A percentile compares a stretch with the other conserved stretches of the same genome.
Evolutionary conservation across 2,113 vertebrate species (phyloP).

Genomic region (Todiramphus saurophagus): DNA sequence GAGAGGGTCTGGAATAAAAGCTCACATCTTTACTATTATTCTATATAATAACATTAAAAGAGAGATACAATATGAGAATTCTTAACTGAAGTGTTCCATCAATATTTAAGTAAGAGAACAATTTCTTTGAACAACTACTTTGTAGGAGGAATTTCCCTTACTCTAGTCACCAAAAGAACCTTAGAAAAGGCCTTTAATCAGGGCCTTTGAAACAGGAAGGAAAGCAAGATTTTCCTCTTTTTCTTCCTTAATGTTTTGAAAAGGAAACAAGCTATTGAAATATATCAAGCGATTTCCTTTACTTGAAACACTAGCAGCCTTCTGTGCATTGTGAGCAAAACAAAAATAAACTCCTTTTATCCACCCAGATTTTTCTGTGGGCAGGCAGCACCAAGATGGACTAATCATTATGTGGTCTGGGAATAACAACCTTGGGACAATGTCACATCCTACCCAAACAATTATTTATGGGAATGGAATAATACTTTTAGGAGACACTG

Average conservation of each 20-base stretch:
- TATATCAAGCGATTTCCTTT: constrained; percentile 53
- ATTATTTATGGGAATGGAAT: constrained; percentile 4
- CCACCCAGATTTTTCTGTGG: constrained; percentile 28
- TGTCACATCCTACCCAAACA: constrained; percentile 16
- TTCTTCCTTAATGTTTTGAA: constrained; percentile 57
- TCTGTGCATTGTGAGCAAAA: constrained; percentile 45
- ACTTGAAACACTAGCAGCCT: constrained; percentile 48
- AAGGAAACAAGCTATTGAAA: constrained; percentile 64
- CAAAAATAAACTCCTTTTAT: constrained; percentile 51
- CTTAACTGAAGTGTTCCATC: background rate
- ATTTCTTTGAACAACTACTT: constrained; percentile 39
- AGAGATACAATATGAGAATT: background rate
- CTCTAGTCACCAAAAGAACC: background rate
- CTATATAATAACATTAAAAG: constrained; percentile 16
- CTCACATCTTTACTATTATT: constrained; percentile 19
- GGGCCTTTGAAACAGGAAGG: constrained; percentile 60
- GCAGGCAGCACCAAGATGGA: background rate
- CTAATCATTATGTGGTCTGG: constrained; percentile 1
- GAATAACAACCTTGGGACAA: background rate
- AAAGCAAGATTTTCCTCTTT: constrained; percentile 62
- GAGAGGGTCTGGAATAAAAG: background rate
- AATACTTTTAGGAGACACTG: background rate
- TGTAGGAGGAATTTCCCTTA: constrained; percentile 51
- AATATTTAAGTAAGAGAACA: constrained; percentile 35
- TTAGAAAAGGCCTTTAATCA: constrained; percentile 52